Evolutionary conservation across 2,113 vertebrate genomes (phyloP).

Genomic region (Ariopsis seemanni): DNA sequence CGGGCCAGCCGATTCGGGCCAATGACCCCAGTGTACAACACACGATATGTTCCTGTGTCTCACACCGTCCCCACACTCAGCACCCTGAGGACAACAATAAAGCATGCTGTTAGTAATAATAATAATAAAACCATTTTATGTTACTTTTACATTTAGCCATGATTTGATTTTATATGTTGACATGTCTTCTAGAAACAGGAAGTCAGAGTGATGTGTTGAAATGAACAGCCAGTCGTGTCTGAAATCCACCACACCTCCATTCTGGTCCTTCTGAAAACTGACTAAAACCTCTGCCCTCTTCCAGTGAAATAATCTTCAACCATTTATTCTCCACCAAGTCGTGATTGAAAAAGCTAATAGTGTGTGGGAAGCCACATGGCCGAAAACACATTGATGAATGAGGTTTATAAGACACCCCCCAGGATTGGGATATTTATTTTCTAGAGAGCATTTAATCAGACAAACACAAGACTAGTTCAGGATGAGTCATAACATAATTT

Average conservation of each 20-base stretch:
- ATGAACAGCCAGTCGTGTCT: background rate
- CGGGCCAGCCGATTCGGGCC: slow-evolving; percentile 55
- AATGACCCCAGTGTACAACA: slow-evolving; percentile 76
- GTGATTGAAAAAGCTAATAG: background rate
- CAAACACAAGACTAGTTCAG: background rate
- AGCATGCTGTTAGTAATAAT: background rate
- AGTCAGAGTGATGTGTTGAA: background rate
- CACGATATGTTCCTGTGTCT: slow-evolving; percentile 82
- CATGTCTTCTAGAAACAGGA: background rate
- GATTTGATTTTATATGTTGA: no score
- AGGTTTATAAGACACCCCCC: background rate
- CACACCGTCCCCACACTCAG: slow-evolving; percentile 89
- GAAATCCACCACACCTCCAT: background rate
- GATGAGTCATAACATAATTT: background rate
- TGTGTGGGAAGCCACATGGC: no score
- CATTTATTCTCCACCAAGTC: background rate
- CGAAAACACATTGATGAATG: background rate
- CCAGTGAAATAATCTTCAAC: background rate
- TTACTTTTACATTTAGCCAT: background rate
- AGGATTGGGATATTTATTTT: background rate
- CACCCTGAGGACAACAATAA: slow-evolving; percentile 73
- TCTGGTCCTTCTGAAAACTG: background rate
- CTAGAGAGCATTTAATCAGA: background rate
- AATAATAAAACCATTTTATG: background rate
- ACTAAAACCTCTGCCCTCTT: background rate